Evolutionary conservation across 2,888 invertebrate genomes (phyloP).

Genomic region (Argyresthia albistria): DNA sequence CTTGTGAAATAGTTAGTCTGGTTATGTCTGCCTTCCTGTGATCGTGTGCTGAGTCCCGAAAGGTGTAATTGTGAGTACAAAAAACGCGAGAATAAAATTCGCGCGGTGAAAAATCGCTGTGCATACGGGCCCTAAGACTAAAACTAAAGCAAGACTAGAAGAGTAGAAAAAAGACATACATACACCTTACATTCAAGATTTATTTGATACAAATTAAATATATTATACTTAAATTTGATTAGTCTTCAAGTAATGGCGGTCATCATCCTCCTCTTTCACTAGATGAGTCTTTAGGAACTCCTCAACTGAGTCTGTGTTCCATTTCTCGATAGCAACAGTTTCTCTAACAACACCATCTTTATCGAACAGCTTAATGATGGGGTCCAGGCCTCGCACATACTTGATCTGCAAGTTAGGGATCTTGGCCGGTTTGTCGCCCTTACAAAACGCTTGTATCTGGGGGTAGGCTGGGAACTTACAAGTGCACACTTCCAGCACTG

Average conservation of each 20-base stretch:
- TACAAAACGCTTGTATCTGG: constrained; percentile 98
- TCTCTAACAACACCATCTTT: constrained; percentile 87
- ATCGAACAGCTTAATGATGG: constrained; percentile 92
- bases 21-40: too few species aligned
- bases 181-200: not conserved
- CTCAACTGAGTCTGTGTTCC: constrained; percentile 98
- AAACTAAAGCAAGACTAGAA: not conserved
- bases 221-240: constrained; percentile 59
- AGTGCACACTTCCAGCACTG: constrained; percentile 95
- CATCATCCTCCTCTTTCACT: constrained; percentile 70
- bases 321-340: constrained; percentile 95
- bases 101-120: too few species aligned
- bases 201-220: not conserved
- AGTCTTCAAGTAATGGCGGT: constrained; percentile 71
- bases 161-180: not conserved
- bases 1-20: too few species aligned
- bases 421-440: constrained; percentile 90
- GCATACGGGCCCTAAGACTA: not conserved
- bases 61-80: too few species aligned
- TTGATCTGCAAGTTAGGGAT: constrained; percentile 94
- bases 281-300: constrained; percentile 95
- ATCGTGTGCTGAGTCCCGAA: too few species aligned
- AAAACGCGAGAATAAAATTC: too few species aligned
- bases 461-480: constrained; percentile 99
- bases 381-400: constrained; percentile 94